Evolutionary conservation across 1,140 invertebrate species (phyloP), one percentile per base, ranked within the genome.

Genomic region (Atta cephalotes): DNA sequence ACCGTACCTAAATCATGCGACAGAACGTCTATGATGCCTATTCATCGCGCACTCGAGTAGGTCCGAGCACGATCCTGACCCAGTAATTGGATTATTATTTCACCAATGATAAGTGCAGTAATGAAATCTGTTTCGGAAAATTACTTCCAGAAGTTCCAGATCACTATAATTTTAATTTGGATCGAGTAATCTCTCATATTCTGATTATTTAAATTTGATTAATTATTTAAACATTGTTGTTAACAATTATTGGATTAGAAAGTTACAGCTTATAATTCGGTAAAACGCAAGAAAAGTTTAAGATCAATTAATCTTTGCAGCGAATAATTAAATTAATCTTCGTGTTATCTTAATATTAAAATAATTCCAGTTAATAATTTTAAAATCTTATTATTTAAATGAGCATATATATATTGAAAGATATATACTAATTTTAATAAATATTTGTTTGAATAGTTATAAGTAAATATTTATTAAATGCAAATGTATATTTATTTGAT

Each of bases 41-140:
- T 79, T 90, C 85, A 81, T 89, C 74, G 82, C 51, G 72, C 45
- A 76, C 76, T 89, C 88, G 66, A 89, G 80, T 78, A 86, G 77
- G 71, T 87, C 87, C 87, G 56, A 68, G 58, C 63, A 62, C 85
- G 84, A 90, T 89, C 76, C 60, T 71, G 88, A 89, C 86, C 85
- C 74, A 76, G 79, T 89, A 90, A 90, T 90, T 87, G 74, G 74
- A 89, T 90, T 90, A 89, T 87, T 84, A 78, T 85, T 85, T 85
- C 49, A 39, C 70, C 80, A 51, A 84, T 18, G 80, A 62, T 76
- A 84, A 84, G 80, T 84, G 80, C 39, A 62, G 70, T 74, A 62
- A 84, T 84, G 80, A 84, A 84, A 70, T 76, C 25, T 76, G 39
- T 76, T 84, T 84, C 56, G 80, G 39, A 14, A 39, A 53, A 84